Percentiles rank a stretch among this genome's conserved stretches.
These are phyloP conservation scores for Zosterops borbonicus DNA, from an alignment of 2,113 vertebrate genomes.

Conservation along the genomic window DNA sequence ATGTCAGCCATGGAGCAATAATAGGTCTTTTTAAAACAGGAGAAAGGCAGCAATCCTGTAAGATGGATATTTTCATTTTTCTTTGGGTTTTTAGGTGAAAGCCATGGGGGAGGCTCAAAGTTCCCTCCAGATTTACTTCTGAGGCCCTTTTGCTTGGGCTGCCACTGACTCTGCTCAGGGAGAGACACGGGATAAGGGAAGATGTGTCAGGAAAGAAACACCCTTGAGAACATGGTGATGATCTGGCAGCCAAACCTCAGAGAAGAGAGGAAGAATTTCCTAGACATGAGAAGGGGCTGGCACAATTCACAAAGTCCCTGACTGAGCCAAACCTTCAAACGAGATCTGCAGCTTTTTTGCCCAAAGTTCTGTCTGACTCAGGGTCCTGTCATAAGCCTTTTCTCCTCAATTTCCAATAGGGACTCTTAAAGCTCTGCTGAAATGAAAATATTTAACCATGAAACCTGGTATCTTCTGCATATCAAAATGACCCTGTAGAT, in stretches of 20 bases:
- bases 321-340: not conserved
- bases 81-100: not conserved
- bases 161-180: not conserved
- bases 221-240: not conserved
- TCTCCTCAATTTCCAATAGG: rapidly evolving
- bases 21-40: not conserved
- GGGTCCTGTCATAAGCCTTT: not conserved
- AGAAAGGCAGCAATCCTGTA: not conserved
- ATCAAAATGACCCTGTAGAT: not conserved
- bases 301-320: not conserved
- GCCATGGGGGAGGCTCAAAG: not conserved
- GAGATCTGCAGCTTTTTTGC: rapidly evolving
- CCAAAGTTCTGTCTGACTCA: not conserved
- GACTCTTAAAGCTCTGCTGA: not conserved
- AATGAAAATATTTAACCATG: not conserved
- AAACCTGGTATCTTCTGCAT: not conserved
- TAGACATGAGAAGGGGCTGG: not conserved
- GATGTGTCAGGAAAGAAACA: not conserved
- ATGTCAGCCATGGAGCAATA: not conserved
- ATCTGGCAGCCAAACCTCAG: not conserved
- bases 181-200: not conserved
- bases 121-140: not conserved
- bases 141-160: not conserved
- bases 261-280: not conserved
- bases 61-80: not conserved